Base-by-base conservation (phyloP, 2,888 invertebrate genomes). In the Saturnia pavonia region DNA sequence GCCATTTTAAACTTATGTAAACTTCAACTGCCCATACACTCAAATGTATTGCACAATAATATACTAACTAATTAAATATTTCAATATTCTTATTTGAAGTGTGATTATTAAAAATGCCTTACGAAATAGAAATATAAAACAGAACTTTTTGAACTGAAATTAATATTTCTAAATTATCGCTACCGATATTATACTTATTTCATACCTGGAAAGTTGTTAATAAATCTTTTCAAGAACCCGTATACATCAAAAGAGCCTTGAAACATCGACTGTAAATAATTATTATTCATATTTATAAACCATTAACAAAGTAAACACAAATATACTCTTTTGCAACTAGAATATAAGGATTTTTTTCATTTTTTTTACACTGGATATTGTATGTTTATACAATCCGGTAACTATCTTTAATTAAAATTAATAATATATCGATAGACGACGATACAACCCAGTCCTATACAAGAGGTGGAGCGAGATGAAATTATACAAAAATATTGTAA, bases 401-500 rank as follows among this genome's bases (percentile, higher is more conserved):
- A 19, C 19, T 19, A 48, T 48, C 1, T 51, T 69, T 51, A 0
- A 65, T 40, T 34, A 1, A n/a, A 65, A 69, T 34, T 54, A 27
- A 25, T 11, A 6, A 22, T n/a, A 25, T 69, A 69, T 69, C 69
- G 69, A 69, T 51, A 69, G 40, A 65, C n/a, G 27, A 11, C 25
- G 19, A 22, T 0, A 25, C 70, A 54, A 54, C 70, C 51, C 70
- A 65, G 11, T n/a, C 40, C 65, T 88, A 90, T 87, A 40, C 14
- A 54, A 77, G 78, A 86, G 90, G 88, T 85, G 89, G 87, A 81
- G 85, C 88, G 84, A 85, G 87, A 88, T 89, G 88, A 91, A 91
- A 94, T 93, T 93, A 91, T 91, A 91, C 90, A 87, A 93, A 91
- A 93, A 93, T 92, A 92, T 91, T 88, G 90, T 92, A 91, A 91